Conservation (phyloP, 2,113 vertebrate genomes). For the Hippolais icterina region DNA sequence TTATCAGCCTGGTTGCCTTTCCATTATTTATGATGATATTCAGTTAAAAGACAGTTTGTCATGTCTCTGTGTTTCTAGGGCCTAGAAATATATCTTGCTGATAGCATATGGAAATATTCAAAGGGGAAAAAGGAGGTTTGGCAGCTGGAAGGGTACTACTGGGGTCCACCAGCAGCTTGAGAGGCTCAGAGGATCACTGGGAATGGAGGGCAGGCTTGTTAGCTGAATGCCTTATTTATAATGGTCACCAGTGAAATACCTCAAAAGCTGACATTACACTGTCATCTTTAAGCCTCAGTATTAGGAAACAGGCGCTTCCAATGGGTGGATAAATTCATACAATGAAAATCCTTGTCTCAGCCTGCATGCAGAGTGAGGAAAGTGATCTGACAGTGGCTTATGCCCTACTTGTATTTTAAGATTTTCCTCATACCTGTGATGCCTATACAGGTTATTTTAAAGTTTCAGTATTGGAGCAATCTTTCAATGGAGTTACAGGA, state of each 20-base stretch:
- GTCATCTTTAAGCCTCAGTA: background rate
- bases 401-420: background rate
- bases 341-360: background rate
- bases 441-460: background rate
- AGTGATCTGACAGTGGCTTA: background rate
- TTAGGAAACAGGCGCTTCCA: background rate
- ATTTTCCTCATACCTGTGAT: background rate
- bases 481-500: background rate
- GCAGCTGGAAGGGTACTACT: background rate
- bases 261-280: background rate
- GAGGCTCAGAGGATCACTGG: background rate
- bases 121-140: background rate
- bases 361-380: background rate
- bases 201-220: background rate
- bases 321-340: background rate
- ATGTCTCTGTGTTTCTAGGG: background rate
- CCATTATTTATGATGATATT: background rate
- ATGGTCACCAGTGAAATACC: background rate
- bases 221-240: background rate
- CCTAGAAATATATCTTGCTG: background rate
- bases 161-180: background rate
- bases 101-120: background rate
- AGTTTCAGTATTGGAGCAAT: background rate
- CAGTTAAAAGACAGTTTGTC: background rate
- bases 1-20: background rate